Evolutionary conservation across 2,797 vertebrate species (phyloP), one percentile per base, ranked within the genome.

Genomic region (Poeciliopsis turneri): DNA sequence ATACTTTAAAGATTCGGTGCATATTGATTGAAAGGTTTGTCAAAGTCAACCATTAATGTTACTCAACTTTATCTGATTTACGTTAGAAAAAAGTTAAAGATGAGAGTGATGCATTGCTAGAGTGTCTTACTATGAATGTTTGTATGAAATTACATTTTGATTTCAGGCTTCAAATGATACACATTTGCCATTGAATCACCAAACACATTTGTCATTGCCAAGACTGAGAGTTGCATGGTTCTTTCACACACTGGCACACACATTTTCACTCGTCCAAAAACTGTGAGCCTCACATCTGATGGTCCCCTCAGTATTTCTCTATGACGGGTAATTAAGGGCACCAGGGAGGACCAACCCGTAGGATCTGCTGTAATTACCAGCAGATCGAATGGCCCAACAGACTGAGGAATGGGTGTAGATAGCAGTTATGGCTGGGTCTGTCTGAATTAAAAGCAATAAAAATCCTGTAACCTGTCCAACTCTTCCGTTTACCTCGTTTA

Each of bases 301-400:
- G 69, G 83, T 87, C 61, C 84, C 76, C 59, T 81, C 83, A 76
- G 49, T 74, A 77, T 76, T 82, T 83, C 86, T 76, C 87, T 90
- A 72, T 83, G 88, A 87, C 86, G 83, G 85, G 84, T 94, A 92
- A 94, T 95, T 90, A 94, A 90, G 82, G 68, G 82, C 92, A 87
- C 78, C 18, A 6, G 78, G 90, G 92, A 69, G 11, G 82, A 43
- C 78, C 81, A 77, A 84, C 87, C 90, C 90, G 89, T 89, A 91
- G 85, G 86, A 88, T 87, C 74, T 82, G 79, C 84, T 90, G 90
- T 93, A 94, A 94, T 96, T 95, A 93, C 86, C 82, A 81, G 81
- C 86, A 81, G 88, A 86, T 90, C 77, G 79, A 74, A 30, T 78
- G 81, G 86, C 80, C 83, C 86, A 85, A 64, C 87, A 78, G 81